These are phyloP conservation scores for Calcarius lapponicus DNA, from an alignment of 2,797 vertebrate species.

Conservation along the genomic window DNA sequence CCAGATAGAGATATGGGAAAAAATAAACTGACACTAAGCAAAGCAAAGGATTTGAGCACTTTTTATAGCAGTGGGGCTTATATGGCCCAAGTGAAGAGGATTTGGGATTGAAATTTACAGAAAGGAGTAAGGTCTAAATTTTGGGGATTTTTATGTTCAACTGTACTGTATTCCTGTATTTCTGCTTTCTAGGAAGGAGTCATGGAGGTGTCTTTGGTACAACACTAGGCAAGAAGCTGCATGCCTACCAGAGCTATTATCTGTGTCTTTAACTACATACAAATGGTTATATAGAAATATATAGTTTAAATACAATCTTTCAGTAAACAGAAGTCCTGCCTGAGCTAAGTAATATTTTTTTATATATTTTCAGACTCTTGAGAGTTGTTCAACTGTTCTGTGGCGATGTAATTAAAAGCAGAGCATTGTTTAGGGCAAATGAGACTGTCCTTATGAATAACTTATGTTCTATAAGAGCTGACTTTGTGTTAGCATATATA, in stretches of 20 bases:
- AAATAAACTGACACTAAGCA: neutral
- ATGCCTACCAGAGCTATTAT: neutral
- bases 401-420: constrained; percentile 31
- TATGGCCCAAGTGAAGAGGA: neutral
- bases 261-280: neutral
- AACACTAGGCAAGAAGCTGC: neutral
- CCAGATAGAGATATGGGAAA: neutral
- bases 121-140: neutral
- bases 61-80: neutral
- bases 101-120: neutral
- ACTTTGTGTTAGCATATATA: constrained; percentile 4
- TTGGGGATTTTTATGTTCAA: neutral
- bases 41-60: neutral
- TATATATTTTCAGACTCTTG: neutral
- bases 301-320: neutral
- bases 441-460: constrained; percentile 33
- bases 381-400: constrained; percentile 24
- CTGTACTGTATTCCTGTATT: neutral
- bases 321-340: neutral
- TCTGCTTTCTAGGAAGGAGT: neutral
- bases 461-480: neutral
- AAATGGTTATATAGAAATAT: neutral
- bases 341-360: neutral
- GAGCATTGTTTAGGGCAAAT: constrained; percentile 49
- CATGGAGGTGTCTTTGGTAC: neutral